phyloP scores from a whole-genome alignment of 2,888 invertebrate genomes.

The Drosophila borealis region DNA sequence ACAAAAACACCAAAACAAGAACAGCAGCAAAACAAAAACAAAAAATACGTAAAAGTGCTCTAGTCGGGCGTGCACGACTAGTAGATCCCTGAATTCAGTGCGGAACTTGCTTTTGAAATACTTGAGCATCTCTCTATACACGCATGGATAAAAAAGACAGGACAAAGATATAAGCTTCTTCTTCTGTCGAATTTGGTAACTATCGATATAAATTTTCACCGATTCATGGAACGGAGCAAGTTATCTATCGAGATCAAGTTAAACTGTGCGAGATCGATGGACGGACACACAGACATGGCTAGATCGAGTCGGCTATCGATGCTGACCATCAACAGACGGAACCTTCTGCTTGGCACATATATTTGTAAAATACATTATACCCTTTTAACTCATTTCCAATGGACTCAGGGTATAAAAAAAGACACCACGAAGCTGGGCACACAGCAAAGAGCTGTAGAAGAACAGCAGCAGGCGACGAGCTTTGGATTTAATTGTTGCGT shows the following conservation, averaged over 20 bases:
- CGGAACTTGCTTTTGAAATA: not conserved
- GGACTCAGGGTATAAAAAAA: slow-evolving; percentile 10
- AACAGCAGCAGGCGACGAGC: slow-evolving; percentile 40
- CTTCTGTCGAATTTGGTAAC: no score
- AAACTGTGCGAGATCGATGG: not conserved
- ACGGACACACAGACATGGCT: not conserved
- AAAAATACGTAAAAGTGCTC: not conserved
- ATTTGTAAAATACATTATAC: no score
- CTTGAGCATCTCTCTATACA: no score
- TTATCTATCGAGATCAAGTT: not conserved
- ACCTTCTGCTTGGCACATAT: no score
- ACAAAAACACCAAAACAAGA: slow-evolving; percentile 21
- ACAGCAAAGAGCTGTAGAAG: slow-evolving; percentile 23
- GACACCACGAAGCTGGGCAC: slow-evolving; percentile 31
- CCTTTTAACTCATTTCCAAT: not conserved
- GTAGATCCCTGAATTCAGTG: not conserved
- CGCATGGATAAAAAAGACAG: not conserved
- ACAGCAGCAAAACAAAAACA: not conserved
- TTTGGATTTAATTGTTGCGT: slow-evolving; percentile 68
- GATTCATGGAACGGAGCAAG: no score
- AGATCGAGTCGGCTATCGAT: not conserved
- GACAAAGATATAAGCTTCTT: no score
- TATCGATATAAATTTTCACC: no score
- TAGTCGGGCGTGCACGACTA: not conserved
- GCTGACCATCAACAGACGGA: no score